Evolutionary conservation across 2,888 invertebrate genomes (phyloP).

Genomic region (Dynastes maya): DNA sequence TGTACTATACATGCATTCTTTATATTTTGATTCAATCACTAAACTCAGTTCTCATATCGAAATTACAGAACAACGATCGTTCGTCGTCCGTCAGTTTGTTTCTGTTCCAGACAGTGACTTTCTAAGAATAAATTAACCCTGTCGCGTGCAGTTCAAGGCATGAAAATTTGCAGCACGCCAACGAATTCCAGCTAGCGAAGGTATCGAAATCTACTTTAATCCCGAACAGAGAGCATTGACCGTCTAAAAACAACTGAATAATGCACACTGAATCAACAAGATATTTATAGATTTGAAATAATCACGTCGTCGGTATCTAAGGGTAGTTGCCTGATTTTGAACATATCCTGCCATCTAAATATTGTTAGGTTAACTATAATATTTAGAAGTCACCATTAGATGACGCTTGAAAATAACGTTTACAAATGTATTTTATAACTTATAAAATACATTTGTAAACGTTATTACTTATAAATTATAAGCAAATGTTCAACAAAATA

Average conservation of each 20-base stretch:
- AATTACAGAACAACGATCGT: conserved; percentile 7
- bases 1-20: neutral
- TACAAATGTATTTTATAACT: no score
- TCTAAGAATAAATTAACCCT: conserved; percentile 65
- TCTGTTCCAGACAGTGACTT: conserved; percentile 52
- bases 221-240: conserved; percentile 61
- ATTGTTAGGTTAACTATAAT: neutral
- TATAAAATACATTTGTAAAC: no score
- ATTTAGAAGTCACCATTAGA: neutral
- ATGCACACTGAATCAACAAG: conserved; percentile 64
- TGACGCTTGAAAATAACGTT: no score
- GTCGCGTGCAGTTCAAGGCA: conserved; percentile 64
- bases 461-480: no score
- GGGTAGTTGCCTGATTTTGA: conserved; percentile 29
- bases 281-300: conserved; percentile 63
- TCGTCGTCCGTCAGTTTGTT: conserved; percentile 42
- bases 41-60: neutral
- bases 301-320: conserved; percentile 30
- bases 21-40: neutral
- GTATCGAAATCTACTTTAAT: conserved; percentile 62
- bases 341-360: neutral
- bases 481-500: no score
- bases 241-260: conserved; percentile 65
- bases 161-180: conserved; percentile 64
- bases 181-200: conserved; percentile 61